phyloP scores from a whole-genome alignment of 2,888 invertebrate species.

The Heliconius aoede region DNA sequence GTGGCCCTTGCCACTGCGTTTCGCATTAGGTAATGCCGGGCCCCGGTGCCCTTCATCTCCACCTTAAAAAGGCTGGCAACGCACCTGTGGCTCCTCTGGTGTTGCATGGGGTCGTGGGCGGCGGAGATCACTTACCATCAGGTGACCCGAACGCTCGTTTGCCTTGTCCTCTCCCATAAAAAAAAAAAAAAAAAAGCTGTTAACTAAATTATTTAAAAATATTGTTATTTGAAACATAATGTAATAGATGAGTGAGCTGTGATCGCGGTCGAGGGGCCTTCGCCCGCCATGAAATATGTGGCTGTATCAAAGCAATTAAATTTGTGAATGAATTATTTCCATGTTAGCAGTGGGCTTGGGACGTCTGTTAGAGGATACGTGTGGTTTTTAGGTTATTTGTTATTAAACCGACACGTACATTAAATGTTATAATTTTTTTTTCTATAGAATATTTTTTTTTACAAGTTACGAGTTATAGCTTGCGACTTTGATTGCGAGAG shows the following conservation, averaged over 20 bases:
- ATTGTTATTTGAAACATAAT: slow-evolving; percentile 25
- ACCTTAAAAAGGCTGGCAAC: no score
- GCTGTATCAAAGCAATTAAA: slow-evolving; percentile 44
- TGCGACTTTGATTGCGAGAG: background rate
- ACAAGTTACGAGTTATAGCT: background rate
- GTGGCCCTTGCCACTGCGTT: no score
- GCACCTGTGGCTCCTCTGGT: no score
- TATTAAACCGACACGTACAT: background rate
- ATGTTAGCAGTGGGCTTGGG: slow-evolving; percentile 37
- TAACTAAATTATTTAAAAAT: slow-evolving; percentile 28
- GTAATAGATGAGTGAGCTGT: slow-evolving; percentile 30
- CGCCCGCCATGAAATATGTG: slow-evolving; percentile 41
- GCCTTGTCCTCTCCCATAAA: no score
- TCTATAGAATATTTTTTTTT: background rate
- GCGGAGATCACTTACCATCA: no score
- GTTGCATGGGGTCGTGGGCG: no score
- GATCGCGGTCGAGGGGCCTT: slow-evolving; percentile 25
- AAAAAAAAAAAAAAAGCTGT: no score
- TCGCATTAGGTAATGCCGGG: no score
- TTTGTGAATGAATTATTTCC: slow-evolving; percentile 42
- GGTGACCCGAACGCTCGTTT: no score
- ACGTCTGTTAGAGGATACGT: slow-evolving; percentile 30
- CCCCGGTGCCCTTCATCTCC: no score
- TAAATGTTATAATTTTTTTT: background rate
- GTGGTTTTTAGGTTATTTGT: slow-evolving; percentile 27